Percentiles rank a stretch among this genome's conserved stretches.
Evolutionary conservation across 2,888 invertebrate genomes (phyloP).

Genomic region (Seira sanloemensis): DNA sequence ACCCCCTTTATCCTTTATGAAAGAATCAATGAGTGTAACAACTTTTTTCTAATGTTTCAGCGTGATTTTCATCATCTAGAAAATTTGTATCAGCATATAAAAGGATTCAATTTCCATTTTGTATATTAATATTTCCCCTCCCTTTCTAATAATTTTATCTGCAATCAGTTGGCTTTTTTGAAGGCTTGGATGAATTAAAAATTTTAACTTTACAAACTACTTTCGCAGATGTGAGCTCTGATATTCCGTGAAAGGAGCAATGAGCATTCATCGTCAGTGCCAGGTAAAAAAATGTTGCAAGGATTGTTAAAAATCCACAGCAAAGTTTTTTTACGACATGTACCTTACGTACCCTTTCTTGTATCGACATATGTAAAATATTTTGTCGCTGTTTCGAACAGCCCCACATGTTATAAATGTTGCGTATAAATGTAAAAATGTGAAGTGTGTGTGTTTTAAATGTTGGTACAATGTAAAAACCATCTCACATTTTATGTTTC

Average conservation of each 20-base stretch:
- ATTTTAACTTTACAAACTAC: neutral
- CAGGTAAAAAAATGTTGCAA: too few relatives aligned
- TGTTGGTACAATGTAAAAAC: neutral
- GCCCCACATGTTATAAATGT: neutral
- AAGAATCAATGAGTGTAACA: neutral
- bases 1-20: neutral
- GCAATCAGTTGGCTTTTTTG: conserved; percentile 30
- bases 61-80: neutral
- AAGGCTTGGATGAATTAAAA: conserved; percentile 4
- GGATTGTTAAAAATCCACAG: neutral
- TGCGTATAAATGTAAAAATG: conserved; percentile 37
- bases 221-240: neutral
- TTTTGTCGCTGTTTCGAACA: conserved; percentile 15
- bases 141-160: conserved; percentile 27
- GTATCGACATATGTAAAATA: conserved; percentile 19
- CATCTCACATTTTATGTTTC: conserved; percentile 45
- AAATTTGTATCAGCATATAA: conserved; percentile 52
- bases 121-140: neutral
- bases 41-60: too few relatives aligned
- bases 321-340: conserved; percentile 39
- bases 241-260: too few relatives aligned
- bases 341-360: conserved; percentile 43
- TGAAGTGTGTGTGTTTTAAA: too few relatives aligned
- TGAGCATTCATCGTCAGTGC: too few relatives aligned
- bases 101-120: conserved; percentile 63